These are phyloP conservation scores for Tipula confusa DNA, from an alignment of 2,888 invertebrate genomes.

Conservation along the genomic window DNA sequence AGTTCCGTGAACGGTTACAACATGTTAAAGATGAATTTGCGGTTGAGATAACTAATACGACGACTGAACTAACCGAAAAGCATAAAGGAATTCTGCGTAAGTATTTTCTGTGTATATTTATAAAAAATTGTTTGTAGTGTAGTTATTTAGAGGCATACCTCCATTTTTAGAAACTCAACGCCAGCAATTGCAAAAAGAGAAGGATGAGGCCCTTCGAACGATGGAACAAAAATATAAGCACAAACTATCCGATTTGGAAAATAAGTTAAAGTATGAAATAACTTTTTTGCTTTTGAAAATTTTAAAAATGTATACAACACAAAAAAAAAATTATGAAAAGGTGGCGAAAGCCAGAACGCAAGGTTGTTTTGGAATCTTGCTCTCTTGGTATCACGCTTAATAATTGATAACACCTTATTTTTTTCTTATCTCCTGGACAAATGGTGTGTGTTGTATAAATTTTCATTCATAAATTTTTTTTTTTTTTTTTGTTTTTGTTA, in stretches of 20 bases:
- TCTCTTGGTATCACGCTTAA: not conserved
- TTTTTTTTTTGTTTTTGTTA: not conserved
- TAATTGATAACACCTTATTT: not conserved
- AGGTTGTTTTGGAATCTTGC: not conserved
- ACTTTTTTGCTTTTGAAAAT: not conserved
- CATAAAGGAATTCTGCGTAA: constrained; percentile 55
- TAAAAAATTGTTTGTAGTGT: not conserved
- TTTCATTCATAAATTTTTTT: not conserved
- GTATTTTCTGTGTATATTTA: not conserved
- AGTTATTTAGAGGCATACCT: not conserved
- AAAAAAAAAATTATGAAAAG: not conserved
- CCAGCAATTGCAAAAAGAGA: constrained; percentile 55
- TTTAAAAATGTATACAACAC: not conserved
- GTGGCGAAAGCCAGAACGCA: not conserved
- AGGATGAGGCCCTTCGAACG: constrained; percentile 54
- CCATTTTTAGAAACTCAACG: constrained; percentile 51
- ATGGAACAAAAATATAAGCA: constrained; percentile 54
- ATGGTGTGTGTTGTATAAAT: not conserved
- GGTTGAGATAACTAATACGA: constrained; percentile 46
- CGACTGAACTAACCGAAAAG: constrained; percentile 61
- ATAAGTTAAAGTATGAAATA: constrained; percentile 51
- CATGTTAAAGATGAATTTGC: constrained; percentile 49
- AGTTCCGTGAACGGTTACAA: constrained; percentile 60
- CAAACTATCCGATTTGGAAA: constrained; percentile 46
- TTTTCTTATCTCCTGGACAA: not conserved